Evolutionary conservation across 2,888 invertebrate species (phyloP), one percentile per base, ranked within the genome.

Genomic region (Rhingia campestris): DNA sequence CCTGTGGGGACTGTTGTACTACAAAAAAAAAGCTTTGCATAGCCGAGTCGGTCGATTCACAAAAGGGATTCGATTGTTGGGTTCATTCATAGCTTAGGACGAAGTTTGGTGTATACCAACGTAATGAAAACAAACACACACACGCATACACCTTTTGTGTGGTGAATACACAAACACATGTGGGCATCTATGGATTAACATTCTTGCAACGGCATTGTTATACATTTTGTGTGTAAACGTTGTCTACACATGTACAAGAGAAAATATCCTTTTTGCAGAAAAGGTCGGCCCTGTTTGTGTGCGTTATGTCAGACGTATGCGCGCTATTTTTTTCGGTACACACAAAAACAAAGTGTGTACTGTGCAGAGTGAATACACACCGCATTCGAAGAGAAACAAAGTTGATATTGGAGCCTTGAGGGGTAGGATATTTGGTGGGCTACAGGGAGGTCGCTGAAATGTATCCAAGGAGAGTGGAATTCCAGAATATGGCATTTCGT

Each of bases 381-480:
- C n/a, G 10, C 39, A 22, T 35, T 30, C 12, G 66, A 41, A 9
- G 43, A 51, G 45, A 67, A 63, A 54, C 39, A 53, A 41, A 33
- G 51, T 22, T 63, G 61, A 22, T 66, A 54, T 75, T 35, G 45
- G 69, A 41, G 35, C 35, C 47, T 22, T 33, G 58, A 7, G 30
- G 37, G 49, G 53, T 14, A 10, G 5, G 22, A 22, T 22, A 47
- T 47, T 47, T 37, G 35, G 56, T 14, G 14, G 33, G 9, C 6
- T 35, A 22, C 39, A 37, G 41, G 41, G 30, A 10, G 22, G 22
- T 6, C 39, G 45, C 32, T 59, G 41, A 66, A 75, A 63, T 82
- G 77, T 67, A 77, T 82, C 66, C 56, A 45, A 69, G 67, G 61
- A 56, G 72, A 77, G 72, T 63, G 67, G 73, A 73, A 73, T 73